A percentile compares a stretch with the other conserved stretches of the same genome.
phyloP scores from a whole-genome alignment of 30 jellyfish, hydroid and myxozoan genomes.

The Aurelia sp. region DNA sequence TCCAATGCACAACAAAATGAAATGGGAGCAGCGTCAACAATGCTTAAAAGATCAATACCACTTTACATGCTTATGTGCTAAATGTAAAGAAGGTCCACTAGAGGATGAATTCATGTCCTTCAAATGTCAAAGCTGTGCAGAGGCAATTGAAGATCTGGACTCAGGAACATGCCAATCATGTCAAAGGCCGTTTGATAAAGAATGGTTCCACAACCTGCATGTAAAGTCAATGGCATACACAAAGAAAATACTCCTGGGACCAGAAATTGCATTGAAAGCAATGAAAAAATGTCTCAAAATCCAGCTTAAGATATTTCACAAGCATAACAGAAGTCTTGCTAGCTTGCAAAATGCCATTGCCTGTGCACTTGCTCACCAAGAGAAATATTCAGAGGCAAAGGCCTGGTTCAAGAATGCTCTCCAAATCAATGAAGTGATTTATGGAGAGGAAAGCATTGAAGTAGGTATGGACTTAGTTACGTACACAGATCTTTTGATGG shows the following conservation, averaged over 20 bases:
- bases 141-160: slow-evolving; percentile 7
- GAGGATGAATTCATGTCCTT: background rate
- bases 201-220: slow-evolving; percentile 11
- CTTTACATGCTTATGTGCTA: slow-evolving; percentile 76
- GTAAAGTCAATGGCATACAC: background rate
- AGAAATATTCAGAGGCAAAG: slow-evolving; percentile 42
- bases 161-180: slow-evolving; percentile 33
- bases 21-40: slow-evolving; percentile 62
- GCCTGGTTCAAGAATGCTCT: slow-evolving; percentile 54
- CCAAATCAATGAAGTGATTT: slow-evolving; percentile 10
- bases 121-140: slow-evolving; percentile 60
- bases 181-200: slow-evolving; percentile 20
- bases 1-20: slow-evolving; percentile 78
- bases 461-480: slow-evolving; percentile 73
- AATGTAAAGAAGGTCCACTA: slow-evolving; percentile 50
- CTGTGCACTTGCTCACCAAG: slow-evolving; percentile 55
- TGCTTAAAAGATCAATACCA: slow-evolving; percentile 69
- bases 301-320: slow-evolving; percentile 37
- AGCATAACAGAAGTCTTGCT: slow-evolving; percentile 45
- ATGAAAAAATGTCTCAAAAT: slow-evolving; percentile 35
- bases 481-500: slow-evolving; percentile 74
- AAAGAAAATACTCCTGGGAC: background rate
- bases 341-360: slow-evolving; percentile 71
- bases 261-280: background rate
- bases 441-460: slow-evolving; percentile 87